Evolutionary conservation across 2,797 vertebrate species (phyloP).

Genomic region (Discoglossus pictus): DNA sequence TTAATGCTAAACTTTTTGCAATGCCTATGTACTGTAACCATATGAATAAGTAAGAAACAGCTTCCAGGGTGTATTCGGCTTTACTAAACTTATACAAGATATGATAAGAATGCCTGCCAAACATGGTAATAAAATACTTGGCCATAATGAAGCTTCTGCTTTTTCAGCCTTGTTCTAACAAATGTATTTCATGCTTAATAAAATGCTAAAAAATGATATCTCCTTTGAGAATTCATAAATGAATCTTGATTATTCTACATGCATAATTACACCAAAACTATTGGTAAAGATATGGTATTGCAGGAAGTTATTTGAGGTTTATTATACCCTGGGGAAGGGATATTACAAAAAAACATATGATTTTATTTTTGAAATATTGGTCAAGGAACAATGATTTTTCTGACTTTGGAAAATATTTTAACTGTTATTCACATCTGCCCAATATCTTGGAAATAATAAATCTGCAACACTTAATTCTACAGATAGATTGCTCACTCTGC

Average conservation of each 20-base stretch:
- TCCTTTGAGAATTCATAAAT: slow-evolving; percentile 26
- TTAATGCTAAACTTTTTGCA: too few species aligned
- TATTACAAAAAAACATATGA: slow-evolving; percentile 26
- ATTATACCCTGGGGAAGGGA: slow-evolving; percentile 26
- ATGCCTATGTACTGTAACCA: too few species aligned
- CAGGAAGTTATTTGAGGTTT: slow-evolving; percentile 37
- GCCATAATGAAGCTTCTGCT: neutral
- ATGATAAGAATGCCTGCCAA: slow-evolving; percentile 25
- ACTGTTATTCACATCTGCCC: slow-evolving; percentile 6
- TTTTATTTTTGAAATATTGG: slow-evolving; percentile 6
- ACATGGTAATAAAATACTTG: slow-evolving; percentile 12
- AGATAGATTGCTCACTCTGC: neutral
- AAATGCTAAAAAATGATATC: slow-evolving; percentile 32
- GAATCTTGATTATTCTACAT: slow-evolving; percentile 25
- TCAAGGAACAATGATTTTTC: slow-evolving; percentile 21
- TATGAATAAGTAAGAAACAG: too few species aligned
- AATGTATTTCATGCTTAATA: slow-evolving; percentile 42
- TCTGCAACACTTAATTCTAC: neutral
- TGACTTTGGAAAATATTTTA: neutral
- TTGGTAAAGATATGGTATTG: slow-evolving; percentile 36
- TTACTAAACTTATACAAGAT: slow-evolving; percentile 21
- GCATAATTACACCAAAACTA: slow-evolving; percentile 31
- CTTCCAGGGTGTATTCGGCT: neutral
- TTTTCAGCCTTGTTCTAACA: neutral
- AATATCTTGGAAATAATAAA: slow-evolving; percentile 7